These are phyloP conservation scores for Muraenolepis orangiensis DNA, from an alignment of 2,797 vertebrate species.

Conservation along the genomic window DNA sequence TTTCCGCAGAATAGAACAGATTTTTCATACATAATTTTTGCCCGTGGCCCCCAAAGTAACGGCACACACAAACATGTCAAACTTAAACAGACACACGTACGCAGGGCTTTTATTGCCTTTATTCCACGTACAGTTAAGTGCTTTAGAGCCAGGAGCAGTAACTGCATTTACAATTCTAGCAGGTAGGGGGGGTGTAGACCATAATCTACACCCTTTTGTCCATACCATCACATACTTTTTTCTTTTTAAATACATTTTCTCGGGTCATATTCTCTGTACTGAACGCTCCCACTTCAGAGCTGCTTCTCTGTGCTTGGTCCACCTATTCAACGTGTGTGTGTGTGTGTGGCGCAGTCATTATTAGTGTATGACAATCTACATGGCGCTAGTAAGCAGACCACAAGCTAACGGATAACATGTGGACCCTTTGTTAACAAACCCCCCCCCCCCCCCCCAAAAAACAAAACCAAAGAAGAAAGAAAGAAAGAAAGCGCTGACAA, in stretches of 20 bases:
- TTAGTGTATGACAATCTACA: too few species aligned
- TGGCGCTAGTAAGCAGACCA: not conserved
- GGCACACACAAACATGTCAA: constrained; percentile 26
- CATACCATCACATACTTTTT: not conserved
- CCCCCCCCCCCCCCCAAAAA: too few species aligned
- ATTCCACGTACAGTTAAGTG: constrained; percentile 37
- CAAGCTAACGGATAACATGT: not conserved
- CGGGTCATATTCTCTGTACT: not conserved
- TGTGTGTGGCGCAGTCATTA: too few species aligned
- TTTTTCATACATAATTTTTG: too few species aligned
- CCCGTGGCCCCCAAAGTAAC: not conserved
- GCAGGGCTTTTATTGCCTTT: constrained; percentile 22
- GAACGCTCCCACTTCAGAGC: not conserved
- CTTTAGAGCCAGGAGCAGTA: constrained; percentile 42
- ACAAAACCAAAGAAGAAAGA: too few species aligned
- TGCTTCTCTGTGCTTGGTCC: too few species aligned
- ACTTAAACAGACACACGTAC: constrained; percentile 18
- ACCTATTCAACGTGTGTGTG: too few species aligned
- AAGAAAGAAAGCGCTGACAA: not conserved
- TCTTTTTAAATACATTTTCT: not conserved
- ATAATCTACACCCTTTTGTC: not conserved
- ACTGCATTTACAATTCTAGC: constrained; percentile 40
- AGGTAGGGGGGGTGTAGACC: constrained; percentile 25
- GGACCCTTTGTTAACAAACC: not conserved
- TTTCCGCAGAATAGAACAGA: too few species aligned